Conservation (phyloP, 2,888 invertebrate genomes). For the Archips crataeganus region DNA sequence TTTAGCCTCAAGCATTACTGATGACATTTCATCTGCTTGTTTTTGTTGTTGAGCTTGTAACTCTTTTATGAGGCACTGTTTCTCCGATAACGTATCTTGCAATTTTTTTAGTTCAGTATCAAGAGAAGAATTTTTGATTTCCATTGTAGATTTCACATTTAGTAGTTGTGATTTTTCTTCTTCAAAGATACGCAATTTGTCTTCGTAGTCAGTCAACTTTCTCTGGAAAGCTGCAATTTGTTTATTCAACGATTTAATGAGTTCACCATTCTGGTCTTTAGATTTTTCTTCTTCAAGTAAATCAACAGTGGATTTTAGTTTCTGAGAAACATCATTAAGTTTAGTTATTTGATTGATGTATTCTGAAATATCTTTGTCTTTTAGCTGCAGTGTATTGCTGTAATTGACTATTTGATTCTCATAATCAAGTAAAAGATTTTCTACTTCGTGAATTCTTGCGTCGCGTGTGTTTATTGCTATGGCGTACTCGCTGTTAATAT, state of each 20-base stretch:
- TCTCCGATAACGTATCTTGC: slow-evolving; percentile 75
- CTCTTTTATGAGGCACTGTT: slow-evolving; percentile 76
- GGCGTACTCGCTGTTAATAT: slow-evolving; percentile 71
- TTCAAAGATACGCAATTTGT: slow-evolving; percentile 72
- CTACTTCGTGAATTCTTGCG: slow-evolving; percentile 78
- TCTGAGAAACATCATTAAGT: slow-evolving; percentile 81
- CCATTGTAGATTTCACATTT: slow-evolving; percentile 65
- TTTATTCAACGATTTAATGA: slow-evolving; percentile 82
- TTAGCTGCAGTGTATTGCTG: slow-evolving; percentile 73
- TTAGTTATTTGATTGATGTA: slow-evolving; percentile 85
- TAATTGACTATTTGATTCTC: slow-evolving; percentile 80
- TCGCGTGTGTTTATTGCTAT: slow-evolving; percentile 72
- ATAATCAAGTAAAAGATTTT: slow-evolving; percentile 78
- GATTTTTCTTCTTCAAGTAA: slow-evolving; percentile 79
- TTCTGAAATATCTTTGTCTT: slow-evolving; percentile 78
- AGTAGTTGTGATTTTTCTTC: slow-evolving; percentile 75
- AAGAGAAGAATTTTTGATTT: slow-evolving; percentile 64
- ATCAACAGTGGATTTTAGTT: slow-evolving; percentile 80
- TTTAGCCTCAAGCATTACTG: slow-evolving; percentile 77
- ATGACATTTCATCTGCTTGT: slow-evolving; percentile 77
- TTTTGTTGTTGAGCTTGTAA: slow-evolving; percentile 78
- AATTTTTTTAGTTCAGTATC: slow-evolving; percentile 73
- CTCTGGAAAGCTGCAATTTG: slow-evolving; percentile 80
- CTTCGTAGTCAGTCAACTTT: slow-evolving; percentile 72
- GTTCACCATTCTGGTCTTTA: slow-evolving; percentile 80